Percentiles rank a stretch among this genome's conserved stretches.
phyloP scores from a whole-genome alignment of 2,888 invertebrate species.

The Capitulum mitella region DNA sequence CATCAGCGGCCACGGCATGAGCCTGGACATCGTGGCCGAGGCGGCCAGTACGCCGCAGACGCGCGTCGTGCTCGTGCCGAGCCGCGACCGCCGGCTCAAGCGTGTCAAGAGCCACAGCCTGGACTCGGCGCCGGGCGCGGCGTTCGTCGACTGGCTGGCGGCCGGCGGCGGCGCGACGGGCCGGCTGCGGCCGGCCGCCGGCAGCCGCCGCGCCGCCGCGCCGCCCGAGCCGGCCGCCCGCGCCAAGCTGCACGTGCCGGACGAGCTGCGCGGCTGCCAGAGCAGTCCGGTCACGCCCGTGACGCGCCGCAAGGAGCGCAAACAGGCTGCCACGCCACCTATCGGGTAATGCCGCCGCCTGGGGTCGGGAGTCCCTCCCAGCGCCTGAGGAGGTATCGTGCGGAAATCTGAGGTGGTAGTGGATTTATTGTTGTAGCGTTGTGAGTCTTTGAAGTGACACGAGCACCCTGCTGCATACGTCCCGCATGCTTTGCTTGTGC shows the following conservation, averaged over 20 bases:
- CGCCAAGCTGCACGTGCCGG: not conserved
- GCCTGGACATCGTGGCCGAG: constrained; percentile 26
- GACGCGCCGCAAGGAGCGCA: constrained; percentile 28
- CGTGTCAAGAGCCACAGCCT: constrained; percentile 12
- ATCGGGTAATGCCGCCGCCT: not conserved
- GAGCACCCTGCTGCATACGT: too few species aligned
- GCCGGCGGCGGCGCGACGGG: not conserved
- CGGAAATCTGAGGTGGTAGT: too few species aligned
- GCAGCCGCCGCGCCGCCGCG: not conserved
- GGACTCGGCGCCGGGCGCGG: not conserved
- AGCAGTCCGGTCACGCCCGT: constrained; percentile 24
- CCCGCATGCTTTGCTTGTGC: too few species aligned
- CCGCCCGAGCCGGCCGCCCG: not conserved
- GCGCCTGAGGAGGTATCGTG: too few species aligned
- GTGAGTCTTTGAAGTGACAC: too few species aligned
- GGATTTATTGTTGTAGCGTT: too few species aligned
- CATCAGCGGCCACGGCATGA: constrained; percentile 7
- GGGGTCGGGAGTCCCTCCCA: too few species aligned
- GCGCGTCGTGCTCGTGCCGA: not conserved
- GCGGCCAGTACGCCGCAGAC: constrained; percentile 28
- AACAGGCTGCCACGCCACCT: constrained; percentile 10
- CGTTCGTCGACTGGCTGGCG: not conserved
- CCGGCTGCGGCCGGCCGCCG: not conserved
- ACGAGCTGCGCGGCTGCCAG: constrained; percentile 12
- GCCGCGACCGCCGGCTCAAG: not conserved